Evolutionary conservation across 2,888 invertebrate species (phyloP).

Genomic region (Dinocampus coccinellae): DNA sequence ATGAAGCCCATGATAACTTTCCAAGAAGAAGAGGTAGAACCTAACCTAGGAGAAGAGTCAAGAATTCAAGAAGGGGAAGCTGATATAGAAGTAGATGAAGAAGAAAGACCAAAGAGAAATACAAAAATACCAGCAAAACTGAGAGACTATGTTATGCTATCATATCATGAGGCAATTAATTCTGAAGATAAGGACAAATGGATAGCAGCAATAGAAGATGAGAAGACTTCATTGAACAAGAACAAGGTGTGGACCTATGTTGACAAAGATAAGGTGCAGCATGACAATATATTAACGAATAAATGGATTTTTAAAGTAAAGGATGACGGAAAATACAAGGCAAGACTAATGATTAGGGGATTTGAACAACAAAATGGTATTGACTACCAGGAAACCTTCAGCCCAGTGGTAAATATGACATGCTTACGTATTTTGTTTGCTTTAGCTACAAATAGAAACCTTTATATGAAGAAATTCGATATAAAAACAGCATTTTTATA

Average conservation of each 20-base stretch:
- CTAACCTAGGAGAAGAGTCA: no score
- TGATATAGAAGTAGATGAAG: no score
- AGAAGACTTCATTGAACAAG: constrained; percentile 28
- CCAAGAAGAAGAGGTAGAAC: no score
- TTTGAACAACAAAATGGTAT: constrained; percentile 25
- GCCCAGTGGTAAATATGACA: constrained; percentile 28
- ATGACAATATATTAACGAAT: no score
- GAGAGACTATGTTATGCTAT: constrained; percentile 12
- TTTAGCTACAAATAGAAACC: background rate
- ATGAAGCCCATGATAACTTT: background rate
- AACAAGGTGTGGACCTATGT: constrained; percentile 38
- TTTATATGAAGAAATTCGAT: constrained; percentile 28
- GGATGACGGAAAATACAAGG: no score
- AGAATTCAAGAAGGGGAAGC: background rate
- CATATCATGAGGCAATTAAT: constrained; percentile 33
- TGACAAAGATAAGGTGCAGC: no score
- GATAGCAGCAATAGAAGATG: constrained; percentile 38
- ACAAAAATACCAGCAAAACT: constrained; percentile 8
- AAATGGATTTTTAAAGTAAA: no score
- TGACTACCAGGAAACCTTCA: constrained; percentile 35
- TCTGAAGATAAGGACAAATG: constrained; percentile 32
- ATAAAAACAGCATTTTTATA: constrained; percentile 36
- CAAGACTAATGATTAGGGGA: no score
- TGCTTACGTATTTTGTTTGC: constrained; percentile 31
- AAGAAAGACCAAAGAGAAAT: no score